Percentiles rank a stretch among this genome's conserved stretches.
Evolutionary conservation across 2,113 vertebrate species (phyloP).

Genomic region (Chrysochloris asiatica): DNA sequence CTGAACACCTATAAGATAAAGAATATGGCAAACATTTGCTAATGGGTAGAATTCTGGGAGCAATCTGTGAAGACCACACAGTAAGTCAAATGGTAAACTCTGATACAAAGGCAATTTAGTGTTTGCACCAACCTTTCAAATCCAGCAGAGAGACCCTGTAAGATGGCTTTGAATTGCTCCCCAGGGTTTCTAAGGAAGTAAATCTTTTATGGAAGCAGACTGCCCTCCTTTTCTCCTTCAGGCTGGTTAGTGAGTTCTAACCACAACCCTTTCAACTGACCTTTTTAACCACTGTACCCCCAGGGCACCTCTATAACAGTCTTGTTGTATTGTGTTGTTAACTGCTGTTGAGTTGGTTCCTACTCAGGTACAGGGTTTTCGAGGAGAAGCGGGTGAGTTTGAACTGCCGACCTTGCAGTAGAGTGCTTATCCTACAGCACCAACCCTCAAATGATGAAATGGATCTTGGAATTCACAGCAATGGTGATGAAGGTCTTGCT

Average conservation of each 20-base stretch:
- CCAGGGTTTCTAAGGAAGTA: neutral
- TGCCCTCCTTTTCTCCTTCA: neutral
- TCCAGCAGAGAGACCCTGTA: neutral
- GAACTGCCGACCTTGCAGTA: no score
- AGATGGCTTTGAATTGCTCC: neutral
- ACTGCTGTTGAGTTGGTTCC: no score
- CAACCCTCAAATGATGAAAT: constrained; percentile 71
- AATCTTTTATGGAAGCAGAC: neutral
- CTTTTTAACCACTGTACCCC: neutral
- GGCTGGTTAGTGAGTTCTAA: neutral
- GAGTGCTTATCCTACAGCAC: no score
- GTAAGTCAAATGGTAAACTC: constrained; percentile 77
- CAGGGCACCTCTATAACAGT: constrained; percentile 22
- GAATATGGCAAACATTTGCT: constrained; percentile 48
- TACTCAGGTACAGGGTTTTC: no score
- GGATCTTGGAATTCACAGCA: constrained; percentile 72
- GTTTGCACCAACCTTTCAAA: constrained; percentile 23
- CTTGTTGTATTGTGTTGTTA: no score
- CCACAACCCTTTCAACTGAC: neutral
- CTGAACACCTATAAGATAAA: neutral
- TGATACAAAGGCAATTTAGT: constrained; percentile 65
- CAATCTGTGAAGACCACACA: constrained; percentile 43
- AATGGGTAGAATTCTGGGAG: constrained; percentile 48
- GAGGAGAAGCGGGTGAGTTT: no score
- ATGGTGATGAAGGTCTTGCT: constrained; percentile 78